Conservation (phyloP, 2,113 vertebrate species). For the Saccopteryx bilineata region DNA sequence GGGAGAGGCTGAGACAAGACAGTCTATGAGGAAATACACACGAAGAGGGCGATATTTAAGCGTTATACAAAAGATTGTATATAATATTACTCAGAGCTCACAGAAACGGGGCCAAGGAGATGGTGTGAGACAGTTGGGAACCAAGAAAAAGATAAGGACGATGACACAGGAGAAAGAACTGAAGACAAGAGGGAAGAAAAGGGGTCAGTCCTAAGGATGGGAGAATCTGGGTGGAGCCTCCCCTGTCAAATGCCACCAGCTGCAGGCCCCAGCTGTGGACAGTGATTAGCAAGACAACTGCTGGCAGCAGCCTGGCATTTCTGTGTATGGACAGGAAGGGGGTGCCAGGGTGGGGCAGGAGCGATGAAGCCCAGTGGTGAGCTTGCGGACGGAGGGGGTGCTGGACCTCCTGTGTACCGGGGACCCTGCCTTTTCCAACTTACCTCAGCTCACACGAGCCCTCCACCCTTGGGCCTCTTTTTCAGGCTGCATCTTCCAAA, state of each 20-base stretch:
- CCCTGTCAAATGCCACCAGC: slow-evolving; percentile 23
- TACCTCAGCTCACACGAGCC: not conserved
- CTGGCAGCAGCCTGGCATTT: slow-evolving; percentile 30
- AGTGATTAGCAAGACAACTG: not conserved
- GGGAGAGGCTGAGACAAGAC: not conserved
- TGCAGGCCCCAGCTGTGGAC: slow-evolving; percentile 56
- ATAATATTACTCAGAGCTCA: slow-evolving; percentile 47
- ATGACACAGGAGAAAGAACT: not conserved
- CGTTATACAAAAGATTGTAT: not conserved
- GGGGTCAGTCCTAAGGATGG: not conserved
- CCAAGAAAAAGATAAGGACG: not conserved
- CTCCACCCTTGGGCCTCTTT: slow-evolving; percentile 26
- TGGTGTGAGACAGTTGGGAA: not conserved
- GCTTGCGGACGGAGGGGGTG: not conserved
- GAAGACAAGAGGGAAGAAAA: not conserved
- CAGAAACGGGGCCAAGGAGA: not conserved
- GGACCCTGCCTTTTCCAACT: not conserved
- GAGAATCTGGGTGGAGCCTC: not conserved
- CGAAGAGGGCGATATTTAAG: not conserved
- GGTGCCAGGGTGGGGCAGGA: not conserved
- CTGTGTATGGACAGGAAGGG: not conserved
- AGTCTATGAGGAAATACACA: not conserved
- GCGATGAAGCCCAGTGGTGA: not conserved
- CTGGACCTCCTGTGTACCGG: not conserved
- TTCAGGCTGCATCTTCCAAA: slow-evolving; percentile 42